Evolutionary conservation across 2,113 vertebrate genomes (phyloP).

Genomic region (Cygnus atratus): DNA sequence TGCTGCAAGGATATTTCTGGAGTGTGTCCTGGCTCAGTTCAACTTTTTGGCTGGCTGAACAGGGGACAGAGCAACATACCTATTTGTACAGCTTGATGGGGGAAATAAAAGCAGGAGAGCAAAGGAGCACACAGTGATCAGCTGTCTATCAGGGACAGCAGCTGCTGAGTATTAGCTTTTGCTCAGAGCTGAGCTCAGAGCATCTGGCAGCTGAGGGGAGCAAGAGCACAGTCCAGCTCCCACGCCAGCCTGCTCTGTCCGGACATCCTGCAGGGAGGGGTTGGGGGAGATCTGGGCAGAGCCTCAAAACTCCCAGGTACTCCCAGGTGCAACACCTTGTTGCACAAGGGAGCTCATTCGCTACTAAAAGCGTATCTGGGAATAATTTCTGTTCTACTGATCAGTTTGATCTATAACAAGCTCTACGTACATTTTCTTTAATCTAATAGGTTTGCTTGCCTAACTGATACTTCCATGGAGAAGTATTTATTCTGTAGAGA

Average conservation of each 20-base stretch:
- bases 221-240: not conserved
- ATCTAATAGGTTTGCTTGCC: accelerated
- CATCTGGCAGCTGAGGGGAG: not conserved
- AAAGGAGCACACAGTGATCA: not conserved
- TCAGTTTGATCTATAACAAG: not conserved
- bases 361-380: not conserved
- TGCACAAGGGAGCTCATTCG: not conserved
- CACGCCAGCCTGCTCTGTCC: not conserved
- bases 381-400: not conserved
- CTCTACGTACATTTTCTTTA: not conserved
- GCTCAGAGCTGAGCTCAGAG: not conserved
- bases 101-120: not conserved
- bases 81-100: too few relatives aligned
- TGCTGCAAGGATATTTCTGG: accelerated
- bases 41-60: not conserved
- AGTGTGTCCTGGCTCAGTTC: accelerated
- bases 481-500: not conserved
- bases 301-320: not conserved
- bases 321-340: too few relatives aligned
- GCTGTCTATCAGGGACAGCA: not conserved
- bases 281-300: not conserved
- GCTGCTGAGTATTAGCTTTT: not conserved
- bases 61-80: not conserved
- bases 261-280: not conserved
- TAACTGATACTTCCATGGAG: not conserved